Evolutionary conservation across 64 coral and sea anemone genomes (phyloP).

Genomic region (Porites lutea): DNA sequence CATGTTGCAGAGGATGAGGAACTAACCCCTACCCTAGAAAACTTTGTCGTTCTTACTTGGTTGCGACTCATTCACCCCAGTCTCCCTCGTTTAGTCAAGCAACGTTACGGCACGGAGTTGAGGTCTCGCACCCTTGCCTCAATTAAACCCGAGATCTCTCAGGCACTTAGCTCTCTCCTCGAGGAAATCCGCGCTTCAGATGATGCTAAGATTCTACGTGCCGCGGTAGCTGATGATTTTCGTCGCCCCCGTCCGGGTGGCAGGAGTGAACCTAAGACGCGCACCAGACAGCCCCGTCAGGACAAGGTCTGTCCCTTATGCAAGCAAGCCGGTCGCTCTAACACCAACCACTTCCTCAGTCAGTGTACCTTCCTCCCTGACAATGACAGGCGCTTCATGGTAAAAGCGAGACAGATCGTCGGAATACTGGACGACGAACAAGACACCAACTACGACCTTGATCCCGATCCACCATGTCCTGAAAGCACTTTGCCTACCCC

Average conservation of each 20-base stretch:
- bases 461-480: background rate
- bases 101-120: slow-evolving; percentile 55
- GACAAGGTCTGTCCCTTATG: slow-evolving; percentile 24
- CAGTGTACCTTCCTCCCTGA: slow-evolving; percentile 48
- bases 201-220: background rate
- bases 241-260: background rate
- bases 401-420: slow-evolving; percentile 62
- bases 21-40: background rate
- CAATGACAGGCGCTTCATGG: slow-evolving; percentile 31
- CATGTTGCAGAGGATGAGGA: slow-evolving; percentile 29
- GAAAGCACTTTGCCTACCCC: background rate
- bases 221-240: slow-evolving; percentile 9
- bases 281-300: background rate
- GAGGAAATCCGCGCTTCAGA: slow-evolving; percentile 41
- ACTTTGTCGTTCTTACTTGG: slow-evolving; percentile 36
- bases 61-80: too few relatives aligned
- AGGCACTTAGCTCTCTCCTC: background rate
- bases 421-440: background rate
- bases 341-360: slow-evolving; percentile 54
- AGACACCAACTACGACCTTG: background rate
- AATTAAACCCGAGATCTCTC: slow-evolving; percentile 27
- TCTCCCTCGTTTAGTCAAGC: slow-evolving; percentile 42
- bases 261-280: background rate
- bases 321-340: slow-evolving; percentile 30
- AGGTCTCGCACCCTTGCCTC: slow-evolving; percentile 37